phyloP scores from a whole-genome alignment of 1,140 invertebrate genomes.

The Physella acuta region DNA sequence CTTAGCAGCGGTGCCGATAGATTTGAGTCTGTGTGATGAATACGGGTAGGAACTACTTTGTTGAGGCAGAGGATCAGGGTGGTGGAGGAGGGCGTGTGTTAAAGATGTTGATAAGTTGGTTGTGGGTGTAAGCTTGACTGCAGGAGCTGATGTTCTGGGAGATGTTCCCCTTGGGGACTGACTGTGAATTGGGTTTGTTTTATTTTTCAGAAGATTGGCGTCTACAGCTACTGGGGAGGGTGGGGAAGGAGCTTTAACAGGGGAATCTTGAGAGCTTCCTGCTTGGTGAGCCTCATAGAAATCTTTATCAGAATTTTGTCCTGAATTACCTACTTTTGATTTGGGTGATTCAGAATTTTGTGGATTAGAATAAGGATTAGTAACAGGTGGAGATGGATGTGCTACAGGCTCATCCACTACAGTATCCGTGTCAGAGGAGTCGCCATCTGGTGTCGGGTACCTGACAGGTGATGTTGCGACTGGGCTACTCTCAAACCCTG shows the following conservation, averaged over 20 bases:
- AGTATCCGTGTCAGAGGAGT: background rate
- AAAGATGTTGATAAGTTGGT: too few species aligned
- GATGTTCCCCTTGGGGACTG: background rate
- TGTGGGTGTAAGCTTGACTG: too few species aligned
- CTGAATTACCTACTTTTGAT: background rate
- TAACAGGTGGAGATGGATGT: too few species aligned
- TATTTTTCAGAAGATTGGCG: background rate
- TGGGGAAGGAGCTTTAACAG: background rate
- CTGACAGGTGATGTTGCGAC: background rate
- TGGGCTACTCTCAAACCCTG: background rate
- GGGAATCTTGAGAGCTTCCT: background rate
- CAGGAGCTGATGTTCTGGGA: background rate
- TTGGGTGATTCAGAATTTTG: background rate
- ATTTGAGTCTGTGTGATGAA: conserved; percentile 22
- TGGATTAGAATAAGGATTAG: background rate
- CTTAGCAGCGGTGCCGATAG: background rate
- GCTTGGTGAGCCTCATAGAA: background rate
- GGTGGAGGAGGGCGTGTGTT: background rate
- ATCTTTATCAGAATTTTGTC: background rate
- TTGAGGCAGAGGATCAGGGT: background rate
- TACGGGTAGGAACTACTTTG: background rate
- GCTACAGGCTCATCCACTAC: too few species aligned
- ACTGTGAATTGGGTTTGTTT: background rate
- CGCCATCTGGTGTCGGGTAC: too few species aligned
- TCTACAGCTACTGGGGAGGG: background rate